A percentile compares a stretch with the other conserved stretches of the same genome.
Conservation (phyloP, 2,113 vertebrate species). For the Phaetusa simplex region DNA sequence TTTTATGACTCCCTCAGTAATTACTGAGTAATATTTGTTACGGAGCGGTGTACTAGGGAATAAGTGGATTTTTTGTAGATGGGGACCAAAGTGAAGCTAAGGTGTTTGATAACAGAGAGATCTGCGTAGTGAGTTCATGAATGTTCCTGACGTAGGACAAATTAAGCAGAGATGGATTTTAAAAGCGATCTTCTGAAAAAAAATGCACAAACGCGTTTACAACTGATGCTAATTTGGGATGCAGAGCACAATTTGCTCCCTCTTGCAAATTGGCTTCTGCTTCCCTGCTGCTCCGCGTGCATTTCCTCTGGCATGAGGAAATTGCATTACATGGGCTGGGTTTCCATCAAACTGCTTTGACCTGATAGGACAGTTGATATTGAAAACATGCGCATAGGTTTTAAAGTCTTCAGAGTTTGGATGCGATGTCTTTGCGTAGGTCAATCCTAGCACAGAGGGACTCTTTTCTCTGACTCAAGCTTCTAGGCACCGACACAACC, state of each 20-base stretch:
- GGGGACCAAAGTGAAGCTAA: background rate
- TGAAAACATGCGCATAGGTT: background rate
- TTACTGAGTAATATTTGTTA: constrained; percentile 26
- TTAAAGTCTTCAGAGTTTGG: background rate
- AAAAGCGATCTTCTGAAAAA: background rate
- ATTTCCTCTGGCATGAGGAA: background rate
- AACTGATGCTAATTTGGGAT: background rate
- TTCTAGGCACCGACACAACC: background rate
- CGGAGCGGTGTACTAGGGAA: background rate
- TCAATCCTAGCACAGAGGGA: fast-evolving
- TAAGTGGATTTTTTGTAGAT: background rate
- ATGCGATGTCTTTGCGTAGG: fast-evolving
- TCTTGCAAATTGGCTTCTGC: background rate
- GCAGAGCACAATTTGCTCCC: background rate
- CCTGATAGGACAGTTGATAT: background rate
- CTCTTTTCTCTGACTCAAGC: background rate
- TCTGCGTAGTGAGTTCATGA: background rate
- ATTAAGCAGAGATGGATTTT: background rate
- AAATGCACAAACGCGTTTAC: background rate
- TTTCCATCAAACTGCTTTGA: background rate
- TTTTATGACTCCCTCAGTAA: constrained; percentile 42
- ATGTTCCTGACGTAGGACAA: background rate
- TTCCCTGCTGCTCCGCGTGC: fast-evolving
- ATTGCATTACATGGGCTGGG: background rate
- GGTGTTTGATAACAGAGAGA: background rate